Conservation (phyloP, 1,140 invertebrate genomes). For the Neuroterus valhalla region DNA sequence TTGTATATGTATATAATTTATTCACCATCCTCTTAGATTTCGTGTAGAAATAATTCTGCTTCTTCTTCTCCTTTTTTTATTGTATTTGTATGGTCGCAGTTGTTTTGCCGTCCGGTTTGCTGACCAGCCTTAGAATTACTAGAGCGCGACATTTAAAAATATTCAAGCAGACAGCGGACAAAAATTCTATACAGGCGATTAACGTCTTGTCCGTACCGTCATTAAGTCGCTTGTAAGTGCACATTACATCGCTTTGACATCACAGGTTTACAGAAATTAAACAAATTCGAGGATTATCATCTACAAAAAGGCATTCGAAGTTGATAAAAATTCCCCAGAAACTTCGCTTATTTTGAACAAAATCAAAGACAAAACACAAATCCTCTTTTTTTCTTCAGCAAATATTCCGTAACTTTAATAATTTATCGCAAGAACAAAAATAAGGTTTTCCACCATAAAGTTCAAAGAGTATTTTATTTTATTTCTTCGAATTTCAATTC, state of each 20-base stretch:
- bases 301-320: conserved; percentile 35
- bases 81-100: conserved; percentile 59
- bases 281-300: conserved; percentile 39
- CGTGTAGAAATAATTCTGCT: conserved; percentile 72
- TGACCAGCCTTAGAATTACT: conserved; percentile 48
- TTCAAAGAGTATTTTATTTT: not conserved
- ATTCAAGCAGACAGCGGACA: conserved; percentile 59
- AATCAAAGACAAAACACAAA: no score
- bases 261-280: conserved; percentile 62
- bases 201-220: conserved; percentile 51
- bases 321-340: not conserved
- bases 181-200: conserved; percentile 55
- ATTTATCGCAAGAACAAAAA: no score
- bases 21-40: conserved; percentile 65
- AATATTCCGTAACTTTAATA: not conserved
- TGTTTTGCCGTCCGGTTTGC: conserved; percentile 57
- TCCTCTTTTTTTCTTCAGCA: not conserved
- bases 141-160: conserved; percentile 57
- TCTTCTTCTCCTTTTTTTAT: conserved; percentile 52
- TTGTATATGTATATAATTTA: conserved; percentile 62
- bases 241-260: conserved; percentile 61
- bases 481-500: not conserved
- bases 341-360: not conserved
- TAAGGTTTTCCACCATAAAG: no score
- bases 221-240: conserved; percentile 59